Base-by-base conservation (phyloP, 2,888 invertebrate genomes). In the Chymomyza procnemis region DNA sequence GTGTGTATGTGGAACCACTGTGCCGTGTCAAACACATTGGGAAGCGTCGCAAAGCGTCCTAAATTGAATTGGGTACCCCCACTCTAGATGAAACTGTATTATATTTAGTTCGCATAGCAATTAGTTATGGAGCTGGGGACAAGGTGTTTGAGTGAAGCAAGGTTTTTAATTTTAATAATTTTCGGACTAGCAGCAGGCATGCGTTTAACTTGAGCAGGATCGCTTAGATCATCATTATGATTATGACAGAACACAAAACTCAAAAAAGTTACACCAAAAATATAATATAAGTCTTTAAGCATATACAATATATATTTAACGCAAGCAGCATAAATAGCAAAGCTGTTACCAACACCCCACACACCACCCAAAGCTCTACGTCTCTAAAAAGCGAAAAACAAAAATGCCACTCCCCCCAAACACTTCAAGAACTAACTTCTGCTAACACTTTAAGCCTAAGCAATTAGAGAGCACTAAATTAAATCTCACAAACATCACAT, bases 211-310 rank as follows among this genome's bases (percentile, higher is more conserved):
- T 41, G 34, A 41, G 1, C 2, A 41, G 3, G 34, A 41, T 41
- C 34, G 12, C n/a, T n/a, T n/a, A 3, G 34, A 41, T 41, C 3
- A 12, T 5, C 3, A 41, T 12, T 9, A 41, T 12, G 34, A 41
- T 41, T 41, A 41, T 61, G 66, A 61, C 64, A 22, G 18, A 79
- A 82, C 79, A 89, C 84, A 85, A 71, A 88, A 89, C 89, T 89
- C 89, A 89, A 89, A 89, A n/a, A 88, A 89, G 79, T 77, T 88
- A 89, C 89, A 89, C 89, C 89, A 89, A 89, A 89, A 83, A 89
- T 89, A 76, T 87, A 80, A 67, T 67, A 74, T 89, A 89, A 89
- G 89, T 77, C 77, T 78, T 75, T 80, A 84, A 85, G 73, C 79
- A 79, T 84, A n/a, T n/a, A n/a, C n/a, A n/a, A n/a, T n/a, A n/a